Base-by-base conservation (phyloP, 1,140 invertebrate genomes). In the Eueides isabella region DNA sequence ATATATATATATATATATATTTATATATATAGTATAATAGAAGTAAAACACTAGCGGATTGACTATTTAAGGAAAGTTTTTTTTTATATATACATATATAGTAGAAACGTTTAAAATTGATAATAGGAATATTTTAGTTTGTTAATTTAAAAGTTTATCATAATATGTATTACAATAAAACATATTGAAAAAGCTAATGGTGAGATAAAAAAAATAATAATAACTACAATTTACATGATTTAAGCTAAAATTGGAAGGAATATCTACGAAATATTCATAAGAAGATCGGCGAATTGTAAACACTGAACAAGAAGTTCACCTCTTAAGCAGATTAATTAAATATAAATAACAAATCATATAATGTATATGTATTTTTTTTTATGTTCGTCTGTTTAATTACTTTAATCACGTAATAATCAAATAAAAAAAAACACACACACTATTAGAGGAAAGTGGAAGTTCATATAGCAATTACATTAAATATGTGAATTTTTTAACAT, bases 161-260 rank as follows among this genome's bases (percentile, higher is more conserved):
- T 44, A 44, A 7, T 44, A n/a, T n/a, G n/a, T n/a, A 44, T 44
- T 44, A 19, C 19, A 44, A 48, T 48, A 44, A 2, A 19, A 19
- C 7, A 7, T 19, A 19, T 48, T 48, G n/a, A 48, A 48, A 23
- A 48, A 48, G 41, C 41, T 48, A 48, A 48, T 48, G 19, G 48
- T 23, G 9, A 55, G 23, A 26, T 26, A 55, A 19, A 44, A 44
- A 2, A 44, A 44, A 44, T 44, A 44, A n/a, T 44, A 44, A 44
- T 44, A 44, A 9, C 7, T 19, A 44, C 5, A 44, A 44, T 55
- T 26, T 55, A 23, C 1, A 55, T 3, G 19, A 55, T 23, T 55
- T 55, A 26, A 23, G 7, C n/a, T 55, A 55, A 55, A 26, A 55
- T 26, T 55, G 48, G 48, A 55, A 55, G 48, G 48, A 23, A 55